A percentile compares a stretch with the other conserved stretches of the same genome.
These are phyloP conservation scores for Pseudorasbora parva DNA, from an alignment of 2,113 vertebrate genomes.

Conservation along the genomic window DNA sequence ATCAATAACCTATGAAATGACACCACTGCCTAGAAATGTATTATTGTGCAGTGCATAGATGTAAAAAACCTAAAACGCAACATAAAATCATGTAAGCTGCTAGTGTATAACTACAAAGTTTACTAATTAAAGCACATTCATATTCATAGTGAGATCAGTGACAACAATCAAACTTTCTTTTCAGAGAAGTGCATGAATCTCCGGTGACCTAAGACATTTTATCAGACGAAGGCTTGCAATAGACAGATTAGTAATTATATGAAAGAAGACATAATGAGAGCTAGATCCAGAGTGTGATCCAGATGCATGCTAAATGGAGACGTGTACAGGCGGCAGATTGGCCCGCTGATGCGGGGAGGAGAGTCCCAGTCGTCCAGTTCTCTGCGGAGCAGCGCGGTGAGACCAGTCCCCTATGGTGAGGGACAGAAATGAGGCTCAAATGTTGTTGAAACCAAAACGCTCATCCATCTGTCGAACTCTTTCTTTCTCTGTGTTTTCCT, in stretches of 20 bases:
- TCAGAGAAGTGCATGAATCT: constrained; percentile 36
- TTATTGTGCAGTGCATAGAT: not conserved
- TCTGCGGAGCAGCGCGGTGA: constrained; percentile 71
- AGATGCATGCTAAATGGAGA: constrained; percentile 65
- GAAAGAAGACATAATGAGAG: constrained; percentile 44
- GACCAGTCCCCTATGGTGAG: constrained; percentile 66
- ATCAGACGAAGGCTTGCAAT: constrained; percentile 59
- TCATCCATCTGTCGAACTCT: constrained; percentile 69
- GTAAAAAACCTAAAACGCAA: not conserved
- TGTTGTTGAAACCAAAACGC: constrained; percentile 69
- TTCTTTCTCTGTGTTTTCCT: constrained; percentile 50
- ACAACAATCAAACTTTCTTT: constrained; percentile 18
- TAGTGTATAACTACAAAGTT: not conserved
- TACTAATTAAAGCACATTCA: not conserved
- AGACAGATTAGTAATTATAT: constrained; percentile 58
- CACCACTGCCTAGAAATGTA: not conserved
- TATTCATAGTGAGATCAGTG: constrained; percentile 8
- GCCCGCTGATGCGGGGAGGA: constrained; percentile 65
- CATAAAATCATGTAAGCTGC: not conserved
- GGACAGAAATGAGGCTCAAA: constrained; percentile 70
- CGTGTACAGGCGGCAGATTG: constrained; percentile 68
- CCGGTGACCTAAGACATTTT: not conserved
- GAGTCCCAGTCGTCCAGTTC: constrained; percentile 72
- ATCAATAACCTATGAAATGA: not conserved
- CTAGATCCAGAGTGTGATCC: constrained; percentile 50